These are phyloP conservation scores for Alces alces DNA, from an alignment of 2,113 vertebrate species.

Conservation along the genomic window DNA sequence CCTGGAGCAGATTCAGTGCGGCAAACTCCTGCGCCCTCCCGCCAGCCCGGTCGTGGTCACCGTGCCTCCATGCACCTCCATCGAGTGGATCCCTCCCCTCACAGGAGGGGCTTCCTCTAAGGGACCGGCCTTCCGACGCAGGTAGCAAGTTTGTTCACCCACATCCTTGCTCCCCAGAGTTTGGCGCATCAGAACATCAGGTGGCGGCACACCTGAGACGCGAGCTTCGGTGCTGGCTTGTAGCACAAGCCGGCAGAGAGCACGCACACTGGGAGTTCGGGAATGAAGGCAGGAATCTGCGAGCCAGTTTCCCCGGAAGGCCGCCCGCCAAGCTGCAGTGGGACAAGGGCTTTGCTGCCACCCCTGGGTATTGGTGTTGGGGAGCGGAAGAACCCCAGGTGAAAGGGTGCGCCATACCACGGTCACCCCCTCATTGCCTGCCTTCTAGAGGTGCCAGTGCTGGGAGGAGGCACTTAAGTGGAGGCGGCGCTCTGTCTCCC, in stretches of 20 bases:
- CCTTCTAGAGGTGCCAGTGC: neutral
- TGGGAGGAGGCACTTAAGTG: neutral
- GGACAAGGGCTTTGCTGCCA: rapidly evolving
- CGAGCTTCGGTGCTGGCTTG: rapidly evolving
- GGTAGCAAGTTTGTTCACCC: neutral
- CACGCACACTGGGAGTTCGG: no score
- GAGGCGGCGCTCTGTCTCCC: neutral
- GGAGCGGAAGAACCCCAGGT: neutral
- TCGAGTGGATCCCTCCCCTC: neutral
- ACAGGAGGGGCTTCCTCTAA: neutral
- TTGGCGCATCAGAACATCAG: neutral
- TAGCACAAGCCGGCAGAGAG: neutral
- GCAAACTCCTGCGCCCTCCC: neutral
- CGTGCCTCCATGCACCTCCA: neutral
- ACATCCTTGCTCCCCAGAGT: neutral
- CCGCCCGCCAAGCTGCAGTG: no score
- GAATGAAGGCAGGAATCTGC: neutral
- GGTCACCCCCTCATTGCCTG: neutral
- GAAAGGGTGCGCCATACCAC: neutral
- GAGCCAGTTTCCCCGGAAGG: rapidly evolving
- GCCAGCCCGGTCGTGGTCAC: neutral
- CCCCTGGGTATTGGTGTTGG: neutral
- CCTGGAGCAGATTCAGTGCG: neutral
- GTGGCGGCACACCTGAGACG: no score
- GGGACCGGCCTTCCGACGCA: neutral